These are phyloP conservation scores for Dipodomys ordii DNA, from an alignment of 2,113 vertebrate species.

Conservation along the genomic window DNA sequence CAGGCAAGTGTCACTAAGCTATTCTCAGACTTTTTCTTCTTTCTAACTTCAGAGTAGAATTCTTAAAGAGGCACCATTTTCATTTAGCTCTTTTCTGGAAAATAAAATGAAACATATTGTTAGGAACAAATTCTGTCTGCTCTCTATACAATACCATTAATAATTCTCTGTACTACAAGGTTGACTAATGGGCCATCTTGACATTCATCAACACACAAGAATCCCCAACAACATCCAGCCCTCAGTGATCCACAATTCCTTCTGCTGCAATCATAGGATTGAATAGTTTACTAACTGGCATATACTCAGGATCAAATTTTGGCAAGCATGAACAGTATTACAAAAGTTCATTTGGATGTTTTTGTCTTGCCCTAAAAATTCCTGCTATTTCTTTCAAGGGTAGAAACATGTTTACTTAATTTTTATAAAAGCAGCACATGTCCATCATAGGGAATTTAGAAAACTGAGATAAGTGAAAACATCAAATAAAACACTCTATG, in stretches of 20 bases:
- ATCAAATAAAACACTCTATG: background rate
- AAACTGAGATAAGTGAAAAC: background rate
- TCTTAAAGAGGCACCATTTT: background rate
- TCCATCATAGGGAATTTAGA: background rate
- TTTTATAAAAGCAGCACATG: background rate
- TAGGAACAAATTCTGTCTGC: background rate
- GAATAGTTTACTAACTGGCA: slow-evolving; percentile 45
- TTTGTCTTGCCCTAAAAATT: background rate
- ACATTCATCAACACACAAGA: background rate
- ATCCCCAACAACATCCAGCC: background rate
- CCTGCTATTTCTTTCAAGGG: slow-evolving; percentile 48
- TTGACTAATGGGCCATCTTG: background rate
- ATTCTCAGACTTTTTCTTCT: background rate
- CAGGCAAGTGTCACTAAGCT: too few species aligned
- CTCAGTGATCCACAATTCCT: background rate
- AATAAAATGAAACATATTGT: background rate
- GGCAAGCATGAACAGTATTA: background rate
- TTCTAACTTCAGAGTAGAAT: background rate
- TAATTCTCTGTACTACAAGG: background rate
- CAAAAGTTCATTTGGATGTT: slow-evolving; percentile 31
- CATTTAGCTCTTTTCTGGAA: background rate
- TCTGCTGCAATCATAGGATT: background rate
- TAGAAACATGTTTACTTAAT: background rate
- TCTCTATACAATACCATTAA: background rate
- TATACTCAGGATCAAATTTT: background rate